phyloP scores from a whole-genome alignment of 2,797 vertebrate genomes.

The Tadarida brasiliensis region DNA sequence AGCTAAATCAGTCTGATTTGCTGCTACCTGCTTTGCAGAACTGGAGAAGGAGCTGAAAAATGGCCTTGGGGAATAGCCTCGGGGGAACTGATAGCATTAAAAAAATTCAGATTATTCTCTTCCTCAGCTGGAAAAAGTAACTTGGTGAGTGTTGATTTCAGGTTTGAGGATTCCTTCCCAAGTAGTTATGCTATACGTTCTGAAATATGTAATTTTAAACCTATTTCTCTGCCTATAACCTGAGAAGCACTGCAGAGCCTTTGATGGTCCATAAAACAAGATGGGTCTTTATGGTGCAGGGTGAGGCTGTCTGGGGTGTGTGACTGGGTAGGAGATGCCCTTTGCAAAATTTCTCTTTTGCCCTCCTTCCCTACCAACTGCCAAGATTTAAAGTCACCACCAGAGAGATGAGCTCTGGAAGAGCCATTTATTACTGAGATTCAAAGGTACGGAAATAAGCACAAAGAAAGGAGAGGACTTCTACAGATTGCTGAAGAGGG shows the following conservation, averaged over 20 bases:
- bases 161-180: not conserved
- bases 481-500: conserved; percentile 51
- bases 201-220: not conserved
- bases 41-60: not conserved
- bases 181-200: not conserved
- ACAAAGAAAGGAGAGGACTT: conserved; percentile 68
- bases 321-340: not conserved
- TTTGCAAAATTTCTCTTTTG: not conserved
- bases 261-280: not conserved
- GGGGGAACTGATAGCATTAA: not conserved
- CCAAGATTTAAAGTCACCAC: conserved; percentile 55
- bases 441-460: conserved; percentile 66
- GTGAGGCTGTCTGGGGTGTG: not conserved
- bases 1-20: not conserved
- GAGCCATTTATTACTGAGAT: conserved; percentile 58
- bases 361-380: not conserved
- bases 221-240: not conserved
- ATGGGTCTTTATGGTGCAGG: not conserved
- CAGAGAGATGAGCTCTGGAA: conserved; percentile 14
- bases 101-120: not conserved
- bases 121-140: not conserved
- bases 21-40: not conserved
- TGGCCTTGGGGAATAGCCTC: not conserved
- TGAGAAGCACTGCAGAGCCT: not conserved
- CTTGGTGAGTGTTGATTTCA: conserved; percentile 5